Base-by-base conservation (phyloP, 2,797 vertebrate species). In the Parauchenoglanis ngamensis region DNA sequence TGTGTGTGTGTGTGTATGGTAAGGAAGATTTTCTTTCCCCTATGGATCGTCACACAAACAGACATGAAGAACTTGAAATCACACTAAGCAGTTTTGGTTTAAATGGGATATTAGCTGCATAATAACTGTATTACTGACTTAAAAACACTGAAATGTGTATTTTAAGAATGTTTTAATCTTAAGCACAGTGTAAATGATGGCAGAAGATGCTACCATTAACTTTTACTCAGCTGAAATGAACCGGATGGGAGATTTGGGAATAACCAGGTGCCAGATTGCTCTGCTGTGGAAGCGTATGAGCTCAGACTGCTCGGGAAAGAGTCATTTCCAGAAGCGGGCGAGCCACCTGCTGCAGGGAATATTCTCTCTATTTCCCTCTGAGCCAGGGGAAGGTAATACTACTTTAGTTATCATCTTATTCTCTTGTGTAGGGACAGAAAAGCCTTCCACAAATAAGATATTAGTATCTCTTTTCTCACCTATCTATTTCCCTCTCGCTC, bases 311-410 rank as follows among this genome's bases (percentile, higher is more conserved):
- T 80, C 2, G 5, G 44, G 40, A 88, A 73, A 65, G 44, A 88
- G 89, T 90, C 89, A 73, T 83, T 65, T 83, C 61, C 86, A 84
- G 68, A 88, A 77, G 86, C 73, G 79, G 23, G 40, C 78, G 83
- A 79, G 40, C 84, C 88, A 86, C 63, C 89, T 87, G 70, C 83
- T 57, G 87, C 76, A 81, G 65, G 21, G 28, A 72, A 85, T 84
- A 80, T 63, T 52, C 85, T 84, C 86, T 68, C 65, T 54, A 21
- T 83, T 68, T 63, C 57, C 70, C 56, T 67, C 17, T 78, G 8
- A 46, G 68, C 40, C 46, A 56, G 52, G 25, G 76, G 49, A 79
- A 54, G 11, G 13, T n/a, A 44, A 56, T 56, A 44, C 63, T 80
- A 44, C 76, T 28, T 25, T 12, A 70, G 40, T 65, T 83, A 65